Base-by-base conservation (phyloP, 2,797 vertebrate genomes). In the Micropoecilia bifurca region DNA sequence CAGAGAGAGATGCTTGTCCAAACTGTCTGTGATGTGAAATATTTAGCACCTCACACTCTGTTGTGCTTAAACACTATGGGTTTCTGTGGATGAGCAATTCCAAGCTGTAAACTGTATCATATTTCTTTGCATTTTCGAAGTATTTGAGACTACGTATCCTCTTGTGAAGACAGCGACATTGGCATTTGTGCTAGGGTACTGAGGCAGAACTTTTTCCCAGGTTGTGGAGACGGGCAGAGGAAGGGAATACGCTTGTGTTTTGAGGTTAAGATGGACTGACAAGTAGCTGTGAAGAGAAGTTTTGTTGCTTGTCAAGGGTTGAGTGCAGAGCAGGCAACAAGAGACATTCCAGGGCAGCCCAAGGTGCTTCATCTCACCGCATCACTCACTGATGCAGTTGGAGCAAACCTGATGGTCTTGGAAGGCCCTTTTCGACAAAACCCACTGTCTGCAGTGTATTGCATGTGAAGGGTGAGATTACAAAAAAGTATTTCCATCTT, bases 251-350 rank as follows among this genome's bases (percentile, higher is more conserved):
- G 22, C 85, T 55, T 89, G 72, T 88, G 78, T 57, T 89, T 45
- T 59, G 89, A 89, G 77, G 61, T 71, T 89, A 83, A 92, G 86
- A 75, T 69, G 82, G 87, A 85, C 90, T 93, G 93, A 93, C 92
- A 88, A 87, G 83, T 80, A 84, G 82, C 85, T 82, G 90, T 85
- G 78, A 89, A 85, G 86, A 85, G 75, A 85, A 82, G 82, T 79
- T 87, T 84, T 89, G 91, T 91, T 86, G 82, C 85, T 82, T 90
- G 80, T 88, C 87, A 85, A 80, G 81, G 83, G 83, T 77, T 80
- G 89, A 81, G 80, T 90, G 85, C 82, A 86, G 86, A 88, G 86
- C 83, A 91, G 89, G 80, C 4, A 18, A 77, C 73, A 57, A 87
- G 79, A 92, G 84, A 85, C 81, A 82, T 83, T 55, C 68, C 46